A percentile compares a stretch with the other conserved stretches of the same genome.
Evolutionary conservation across 2,888 invertebrate genomes (phyloP).

Genomic region (Antheraea yamamai): DNA sequence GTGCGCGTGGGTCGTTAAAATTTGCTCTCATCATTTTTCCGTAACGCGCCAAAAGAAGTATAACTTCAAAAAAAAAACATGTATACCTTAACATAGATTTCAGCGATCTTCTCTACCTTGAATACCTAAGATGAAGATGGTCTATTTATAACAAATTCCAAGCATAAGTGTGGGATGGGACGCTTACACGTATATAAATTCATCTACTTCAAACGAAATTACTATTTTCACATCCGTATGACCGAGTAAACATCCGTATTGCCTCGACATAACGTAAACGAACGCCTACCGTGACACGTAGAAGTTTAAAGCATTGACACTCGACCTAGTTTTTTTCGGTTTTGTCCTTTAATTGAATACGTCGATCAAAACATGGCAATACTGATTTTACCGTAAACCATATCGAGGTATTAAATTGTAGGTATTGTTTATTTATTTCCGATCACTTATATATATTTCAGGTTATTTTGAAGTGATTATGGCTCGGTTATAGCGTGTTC

Average conservation of each 20-base stretch:
- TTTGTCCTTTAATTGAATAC: slow-evolving; percentile 5
- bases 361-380: slow-evolving; percentile 3
- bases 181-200: not conserved
- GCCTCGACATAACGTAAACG: not conserved
- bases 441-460: not conserved
- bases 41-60: too few species aligned
- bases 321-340: slow-evolving; percentile 8
- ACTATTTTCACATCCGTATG: slow-evolving; percentile 12
- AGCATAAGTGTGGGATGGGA: not conserved
- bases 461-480: too few species aligned
- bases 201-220: slow-evolving; percentile 11
- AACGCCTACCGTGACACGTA: slow-evolving; percentile 1
- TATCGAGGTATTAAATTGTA: not conserved
- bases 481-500: too few species aligned
- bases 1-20: too few species aligned
- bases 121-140: not conserved
- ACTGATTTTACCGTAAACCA: not conserved
- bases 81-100: not conserved
- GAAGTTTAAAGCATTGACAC: slow-evolving; percentile 2
- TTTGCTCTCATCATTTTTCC: too few species aligned
- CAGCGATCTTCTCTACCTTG: not conserved
- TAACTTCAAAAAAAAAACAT: too few species aligned
- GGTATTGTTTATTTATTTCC: not conserved
- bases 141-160: not conserved
- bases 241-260: slow-evolving; percentile 7